Conservation (phyloP, 2,113 vertebrate species). For the Petrocephalus zakoni region DNA sequence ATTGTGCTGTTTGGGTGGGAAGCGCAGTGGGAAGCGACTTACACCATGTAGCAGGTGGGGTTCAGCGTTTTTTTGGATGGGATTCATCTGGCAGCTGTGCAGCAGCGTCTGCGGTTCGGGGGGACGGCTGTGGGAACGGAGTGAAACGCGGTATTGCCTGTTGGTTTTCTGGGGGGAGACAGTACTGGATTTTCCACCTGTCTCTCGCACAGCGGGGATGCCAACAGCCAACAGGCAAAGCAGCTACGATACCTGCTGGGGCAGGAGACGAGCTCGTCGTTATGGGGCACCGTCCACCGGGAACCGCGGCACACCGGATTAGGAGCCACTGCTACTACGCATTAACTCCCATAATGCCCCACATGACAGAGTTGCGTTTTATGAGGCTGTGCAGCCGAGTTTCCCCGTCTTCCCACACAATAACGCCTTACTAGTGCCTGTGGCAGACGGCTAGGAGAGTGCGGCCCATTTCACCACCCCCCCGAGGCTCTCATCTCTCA, state of each 20-base stretch:
- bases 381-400: neutral
- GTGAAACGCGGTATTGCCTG: neutral
- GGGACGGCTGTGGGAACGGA: neutral
- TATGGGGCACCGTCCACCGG: neutral
- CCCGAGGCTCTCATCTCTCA: neutral
- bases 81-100: neutral
- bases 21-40: neutral
- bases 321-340: neutral
- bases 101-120: neutral
- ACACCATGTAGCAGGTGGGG: neutral
- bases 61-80: slow-evolving; percentile 3
- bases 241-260: neutral
- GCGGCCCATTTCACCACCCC: neutral
- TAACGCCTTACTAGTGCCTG: neutral
- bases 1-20: neutral
- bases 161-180: neutral
- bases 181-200: slow-evolving; percentile 10
- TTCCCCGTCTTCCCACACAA: neutral
- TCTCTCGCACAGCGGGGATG: neutral
- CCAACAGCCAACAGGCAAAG: neutral
- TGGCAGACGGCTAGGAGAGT: neutral
- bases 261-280: neutral
- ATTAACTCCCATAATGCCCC: neutral
- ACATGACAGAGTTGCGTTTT: neutral
- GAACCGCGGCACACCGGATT: neutral